Base-by-base conservation (phyloP, 2,888 invertebrate species). In the Calliphora vomitoria region DNA sequence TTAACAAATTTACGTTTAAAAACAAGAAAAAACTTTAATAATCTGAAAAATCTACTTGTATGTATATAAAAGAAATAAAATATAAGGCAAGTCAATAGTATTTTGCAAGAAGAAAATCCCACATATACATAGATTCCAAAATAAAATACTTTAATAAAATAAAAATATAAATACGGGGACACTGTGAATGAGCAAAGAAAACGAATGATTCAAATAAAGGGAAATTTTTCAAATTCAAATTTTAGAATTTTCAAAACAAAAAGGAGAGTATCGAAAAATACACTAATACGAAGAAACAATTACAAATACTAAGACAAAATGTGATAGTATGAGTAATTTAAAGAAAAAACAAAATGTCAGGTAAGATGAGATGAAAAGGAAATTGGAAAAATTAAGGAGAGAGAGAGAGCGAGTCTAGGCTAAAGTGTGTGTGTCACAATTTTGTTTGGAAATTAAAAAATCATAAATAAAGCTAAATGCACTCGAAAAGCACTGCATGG, bases 341-440 rank as follows among this genome's bases (percentile, higher is more conserved):
- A 76, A 53, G 31, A 58, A 66, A 82, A 18, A 50, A 11, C 25
- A 75, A 75, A 78, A 76, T 62, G 60, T 75, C 82, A 76, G 86
- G 89, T 89, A 89, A 89, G 86, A 82, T 89, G 89, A 89, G 89
- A 85, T 85, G 88, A 47, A 81, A 78, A 81, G 58, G 38, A 85
- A 87, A 82, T 85, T 71, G 31, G 31, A 82, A 76, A 55, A 50
- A 80, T 62, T 25, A 71, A 71, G 20, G 68, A 81, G 55, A 80
- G 75, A 25, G 41, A 25, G 8, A 74, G 3, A 38, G 25, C 55
- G 64, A 20, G 15, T 50, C 35, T 2, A 38, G 15, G 11, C 4
- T 20, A 47, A 78, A 68, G 6, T 47, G 20, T 69, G 58, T 44
- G n/a, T 44, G 44, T n/a, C 10, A 44, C 0, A n/a, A n/a, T 31